A percentile compares a stretch with the other conserved stretches of the same genome.
These are phyloP conservation scores for Gnathonemus echidnorhynchus DNA, from an alignment of 2,113 vertebrate genomes.

Conservation along the genomic window DNA sequence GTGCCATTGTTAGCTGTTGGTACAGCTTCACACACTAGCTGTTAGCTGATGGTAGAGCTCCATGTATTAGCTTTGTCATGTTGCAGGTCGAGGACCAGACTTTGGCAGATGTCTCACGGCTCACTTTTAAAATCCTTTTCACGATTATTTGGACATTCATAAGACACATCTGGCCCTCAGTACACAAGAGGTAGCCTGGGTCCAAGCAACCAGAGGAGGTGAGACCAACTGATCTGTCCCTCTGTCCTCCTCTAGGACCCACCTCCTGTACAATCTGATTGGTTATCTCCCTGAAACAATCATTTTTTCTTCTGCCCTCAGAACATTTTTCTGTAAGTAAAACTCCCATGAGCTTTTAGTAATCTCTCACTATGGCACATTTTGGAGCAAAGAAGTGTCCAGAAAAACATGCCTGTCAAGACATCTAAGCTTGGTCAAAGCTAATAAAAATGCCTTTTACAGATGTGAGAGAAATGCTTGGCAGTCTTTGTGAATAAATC, in stretches of 20 bases:
- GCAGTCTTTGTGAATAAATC: not conserved
- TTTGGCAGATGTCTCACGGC: not conserved
- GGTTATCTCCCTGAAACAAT: too few relatives aligned
- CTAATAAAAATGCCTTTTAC: not conserved
- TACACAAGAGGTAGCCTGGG: not conserved
- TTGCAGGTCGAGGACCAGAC: not conserved
- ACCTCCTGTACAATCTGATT: too few relatives aligned
- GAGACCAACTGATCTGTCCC: too few relatives aligned
- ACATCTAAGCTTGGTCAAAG: not conserved
- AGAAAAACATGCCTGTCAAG: not conserved
- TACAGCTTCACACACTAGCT: not conserved
- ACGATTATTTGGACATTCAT: not conserved
- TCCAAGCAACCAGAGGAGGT: too few relatives aligned
- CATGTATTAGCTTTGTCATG: not conserved
- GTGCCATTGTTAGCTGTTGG: not conserved
- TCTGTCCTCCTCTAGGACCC: too few relatives aligned
- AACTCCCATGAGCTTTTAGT: not conserved
- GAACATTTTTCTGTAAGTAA: not conserved
- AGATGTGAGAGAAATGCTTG: constrained; percentile 4
- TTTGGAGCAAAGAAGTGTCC: not conserved
- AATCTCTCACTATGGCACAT: not conserved
- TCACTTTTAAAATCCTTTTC: not conserved
- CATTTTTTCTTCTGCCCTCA: too few relatives aligned
- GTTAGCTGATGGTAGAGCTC: not conserved
- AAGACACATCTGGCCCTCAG: not conserved